Base-by-base conservation (phyloP, 2,113 vertebrate genomes). In the Epinephelus moara region DNA sequence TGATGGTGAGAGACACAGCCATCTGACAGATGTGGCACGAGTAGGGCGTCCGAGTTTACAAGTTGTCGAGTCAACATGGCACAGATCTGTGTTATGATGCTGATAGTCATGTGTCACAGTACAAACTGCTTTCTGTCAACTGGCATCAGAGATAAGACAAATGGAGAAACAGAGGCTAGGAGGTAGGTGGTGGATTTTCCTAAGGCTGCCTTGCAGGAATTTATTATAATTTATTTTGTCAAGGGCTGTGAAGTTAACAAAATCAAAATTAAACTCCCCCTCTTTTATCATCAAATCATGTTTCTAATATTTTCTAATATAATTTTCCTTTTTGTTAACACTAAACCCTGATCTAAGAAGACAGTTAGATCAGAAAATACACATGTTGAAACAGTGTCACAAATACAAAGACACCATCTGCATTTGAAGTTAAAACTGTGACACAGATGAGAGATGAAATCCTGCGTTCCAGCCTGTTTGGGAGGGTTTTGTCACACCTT, bases 91-190 rank as follows among this genome's bases (percentile, higher is more conserved):
- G 88, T 84, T 72, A 68, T 79, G 84, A 87, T 70, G 78, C 73
- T 67, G 80, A 91, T 67, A 40, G 47, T 82, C 85, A 52, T 72
- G 80, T 81, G 84, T 85, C 89, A 87, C 64, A 42, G 66, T 49
- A 47, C 83, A 92, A 87, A 86, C 85, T 80, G 85, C 80, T 80
- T 59, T n/a, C 82, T 83, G 90, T 89, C 92, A 80, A 13, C 66
- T 25, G 59, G 50, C 71, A 79, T 82, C 73, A 81, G 60, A 69
- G 45, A 53, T 49, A 40, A 57, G 72, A 80, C 15, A 45, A 68
- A 62, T 53, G 69, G 55, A 84, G 79, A 64, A 75, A 61, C 19
- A 71, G 55, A 78, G 37, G 52, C 63, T 4, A 0, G 27, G 63
- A 71, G 70, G 69, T 33, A 78, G 74, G 80, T n/a, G 57, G 78